Evolutionary conservation across 1,140 invertebrate genomes (phyloP).

Genomic region (Hylaeus anthracinus): DNA sequence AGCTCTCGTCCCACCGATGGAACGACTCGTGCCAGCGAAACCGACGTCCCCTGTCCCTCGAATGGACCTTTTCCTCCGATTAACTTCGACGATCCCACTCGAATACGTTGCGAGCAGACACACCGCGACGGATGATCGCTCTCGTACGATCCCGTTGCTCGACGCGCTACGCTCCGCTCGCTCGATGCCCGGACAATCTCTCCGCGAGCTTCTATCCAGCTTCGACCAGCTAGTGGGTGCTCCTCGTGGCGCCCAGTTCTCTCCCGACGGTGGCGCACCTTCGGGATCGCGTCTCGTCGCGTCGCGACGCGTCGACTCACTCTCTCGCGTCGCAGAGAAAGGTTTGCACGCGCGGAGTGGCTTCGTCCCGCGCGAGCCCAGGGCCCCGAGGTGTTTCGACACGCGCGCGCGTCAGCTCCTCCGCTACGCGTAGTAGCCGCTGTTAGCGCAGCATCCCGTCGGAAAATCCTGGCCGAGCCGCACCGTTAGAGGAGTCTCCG

Average conservation of each 20-base stretch:
- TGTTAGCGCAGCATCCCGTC: neutral
- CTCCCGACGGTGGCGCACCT: slow-evolving; percentile 38
- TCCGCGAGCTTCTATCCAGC: too few relatives aligned
- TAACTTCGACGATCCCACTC: slow-evolving; percentile 40
- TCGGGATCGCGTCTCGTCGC: slow-evolving; percentile 10
- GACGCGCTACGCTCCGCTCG: too few relatives aligned
- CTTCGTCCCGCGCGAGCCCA: neutral
- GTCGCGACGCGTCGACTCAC: neutral
- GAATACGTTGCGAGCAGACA: slow-evolving; percentile 20
- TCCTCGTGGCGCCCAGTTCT: slow-evolving; percentile 23
- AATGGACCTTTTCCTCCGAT: neutral
- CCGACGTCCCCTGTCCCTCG: too few relatives aligned
- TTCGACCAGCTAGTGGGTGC: neutral
- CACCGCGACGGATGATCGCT: neutral
- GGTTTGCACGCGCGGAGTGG: slow-evolving; percentile 37
- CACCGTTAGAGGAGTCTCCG: neutral
- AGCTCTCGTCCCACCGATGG: too few relatives aligned
- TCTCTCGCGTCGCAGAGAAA: neutral
- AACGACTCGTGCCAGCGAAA: too few relatives aligned
- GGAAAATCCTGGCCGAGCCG: neutral
- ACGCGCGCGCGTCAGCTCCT: neutral
- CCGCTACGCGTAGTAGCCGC: too few relatives aligned
- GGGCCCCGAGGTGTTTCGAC: slow-evolving; percentile 8
- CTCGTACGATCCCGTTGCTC: neutral
- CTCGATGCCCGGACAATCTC: too few relatives aligned